These are phyloP conservation scores for Dasyurus viverrinus DNA, from an alignment of 2,113 vertebrate species.

Conservation along the genomic window DNA sequence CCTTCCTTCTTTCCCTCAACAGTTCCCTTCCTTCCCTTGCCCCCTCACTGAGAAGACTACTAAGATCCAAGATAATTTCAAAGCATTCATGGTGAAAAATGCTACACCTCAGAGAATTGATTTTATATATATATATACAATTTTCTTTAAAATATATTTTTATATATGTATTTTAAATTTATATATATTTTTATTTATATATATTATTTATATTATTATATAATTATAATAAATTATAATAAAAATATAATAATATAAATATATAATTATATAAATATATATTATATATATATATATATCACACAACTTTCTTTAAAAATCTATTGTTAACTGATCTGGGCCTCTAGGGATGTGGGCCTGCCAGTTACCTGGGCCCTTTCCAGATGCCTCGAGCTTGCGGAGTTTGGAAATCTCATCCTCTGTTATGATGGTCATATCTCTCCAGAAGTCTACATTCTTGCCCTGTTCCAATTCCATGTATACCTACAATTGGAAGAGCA, in stretches of 20 bases:
- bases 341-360: too few species aligned
- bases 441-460: constrained; percentile 98
- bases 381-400: constrained; percentile 94
- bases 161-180: too few species aligned
- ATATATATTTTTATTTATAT: too few species aligned
- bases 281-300: too few species aligned
- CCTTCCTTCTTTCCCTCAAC: too few species aligned
- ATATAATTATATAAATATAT: too few species aligned
- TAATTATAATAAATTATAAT: too few species aligned
- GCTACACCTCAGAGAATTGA: background rate
- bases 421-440: constrained; percentile 98
- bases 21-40: too few species aligned
- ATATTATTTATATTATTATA: too few species aligned
- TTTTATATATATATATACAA: background rate
- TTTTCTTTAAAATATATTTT: too few species aligned
- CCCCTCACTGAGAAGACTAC: background rate
- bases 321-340: background rate
- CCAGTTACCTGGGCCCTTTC: constrained; percentile 93
- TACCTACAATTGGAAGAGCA: constrained; percentile 84
- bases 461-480: constrained; percentile 99
- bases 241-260: too few species aligned
- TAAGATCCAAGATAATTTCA: background rate
- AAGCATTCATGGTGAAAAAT: background rate
- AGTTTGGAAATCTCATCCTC: constrained; percentile 98
- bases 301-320: too few species aligned